Evolutionary conservation across 2,797 vertebrate genomes (phyloP).

Genomic region (Dendrocincla tyrannina): DNA sequence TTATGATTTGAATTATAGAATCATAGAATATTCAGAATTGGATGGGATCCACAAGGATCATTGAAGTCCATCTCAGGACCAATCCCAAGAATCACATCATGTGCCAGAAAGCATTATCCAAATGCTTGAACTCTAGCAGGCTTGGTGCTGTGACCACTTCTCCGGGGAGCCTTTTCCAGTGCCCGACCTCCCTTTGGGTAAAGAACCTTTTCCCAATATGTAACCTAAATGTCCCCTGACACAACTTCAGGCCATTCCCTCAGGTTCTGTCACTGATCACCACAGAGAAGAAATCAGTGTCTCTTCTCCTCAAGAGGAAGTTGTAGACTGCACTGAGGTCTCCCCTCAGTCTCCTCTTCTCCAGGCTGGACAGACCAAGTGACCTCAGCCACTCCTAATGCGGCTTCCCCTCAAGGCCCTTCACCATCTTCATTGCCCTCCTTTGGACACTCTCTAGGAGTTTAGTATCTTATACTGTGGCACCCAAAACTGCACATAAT

Average conservation of each 20-base stretch:
- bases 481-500: not conserved
- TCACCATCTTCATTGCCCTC: not conserved
- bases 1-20: not conserved
- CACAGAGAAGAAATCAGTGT: not conserved
- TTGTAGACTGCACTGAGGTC: not conserved
- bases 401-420: not conserved
- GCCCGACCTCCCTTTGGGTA: not conserved
- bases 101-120: not conserved
- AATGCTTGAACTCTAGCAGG: not conserved
- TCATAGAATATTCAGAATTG: not conserved
- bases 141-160: not conserved
- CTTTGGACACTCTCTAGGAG: not conserved
- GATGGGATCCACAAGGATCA: not conserved
- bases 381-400: not conserved
- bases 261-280: not conserved
- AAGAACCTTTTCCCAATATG: not conserved
- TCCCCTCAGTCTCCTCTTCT: not conserved
- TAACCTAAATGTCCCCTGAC: not conserved
- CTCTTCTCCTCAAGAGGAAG: not conserved
- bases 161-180: not conserved
- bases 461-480: not conserved
- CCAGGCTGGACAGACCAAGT: not conserved
- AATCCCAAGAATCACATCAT: not conserved
- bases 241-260: not conserved
- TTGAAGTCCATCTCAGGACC: not conserved